These are phyloP conservation scores for Drosophila conformis DNA, from an alignment of 2,888 invertebrate genomes.

Conservation along the genomic window DNA sequence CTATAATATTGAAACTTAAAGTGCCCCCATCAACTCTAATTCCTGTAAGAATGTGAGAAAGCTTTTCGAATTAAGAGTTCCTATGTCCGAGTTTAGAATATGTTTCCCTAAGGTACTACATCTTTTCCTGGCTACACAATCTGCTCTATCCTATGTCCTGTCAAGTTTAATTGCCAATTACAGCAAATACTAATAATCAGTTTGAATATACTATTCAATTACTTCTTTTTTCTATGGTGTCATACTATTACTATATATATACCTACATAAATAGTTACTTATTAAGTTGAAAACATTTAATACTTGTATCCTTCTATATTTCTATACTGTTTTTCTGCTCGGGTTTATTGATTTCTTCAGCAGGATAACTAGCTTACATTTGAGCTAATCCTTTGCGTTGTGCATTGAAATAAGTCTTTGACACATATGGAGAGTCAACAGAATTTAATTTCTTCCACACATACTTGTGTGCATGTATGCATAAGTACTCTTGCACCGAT, in stretches of 20 bases:
- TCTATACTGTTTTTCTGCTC: neutral
- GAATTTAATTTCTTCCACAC: neutral
- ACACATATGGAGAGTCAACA: no score
- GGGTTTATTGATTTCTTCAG: neutral
- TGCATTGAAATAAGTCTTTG: neutral
- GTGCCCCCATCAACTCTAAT: neutral
- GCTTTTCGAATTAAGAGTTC: neutral
- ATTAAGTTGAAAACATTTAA: neutral
- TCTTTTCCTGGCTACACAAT: neutral
- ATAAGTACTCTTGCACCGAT: slow-evolving; percentile 10
- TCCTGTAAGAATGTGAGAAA: neutral
- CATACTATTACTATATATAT: neutral
- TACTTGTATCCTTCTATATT: neutral
- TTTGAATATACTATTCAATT: no score
- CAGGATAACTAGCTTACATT: neutral
- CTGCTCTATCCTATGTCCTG: neutral
- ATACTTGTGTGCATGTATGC: neutral
- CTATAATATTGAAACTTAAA: neutral
- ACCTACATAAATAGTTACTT: neutral
- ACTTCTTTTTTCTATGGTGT: no score
- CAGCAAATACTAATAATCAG: no score
- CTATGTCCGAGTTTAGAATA: neutral
- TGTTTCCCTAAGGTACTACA: neutral
- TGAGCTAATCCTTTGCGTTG: neutral
- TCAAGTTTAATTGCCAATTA: no score